Evolutionary conservation across 2,888 invertebrate species (phyloP).

Genomic region (Balanococcus diminutus): DNA sequence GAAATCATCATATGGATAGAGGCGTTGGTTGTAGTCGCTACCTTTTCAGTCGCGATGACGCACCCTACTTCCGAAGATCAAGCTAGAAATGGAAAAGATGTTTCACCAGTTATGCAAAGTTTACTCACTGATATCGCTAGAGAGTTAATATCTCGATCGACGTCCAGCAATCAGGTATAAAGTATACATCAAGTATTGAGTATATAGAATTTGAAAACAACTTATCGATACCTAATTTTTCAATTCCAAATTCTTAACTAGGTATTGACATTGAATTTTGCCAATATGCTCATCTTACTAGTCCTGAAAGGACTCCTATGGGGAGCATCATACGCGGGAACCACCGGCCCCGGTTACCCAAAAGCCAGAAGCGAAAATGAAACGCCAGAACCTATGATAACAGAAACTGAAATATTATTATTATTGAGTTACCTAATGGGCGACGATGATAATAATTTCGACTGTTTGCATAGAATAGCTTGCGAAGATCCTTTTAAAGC

Average conservation of each 20-base stretch:
- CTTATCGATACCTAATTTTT: conserved; percentile 47
- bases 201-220: neutral
- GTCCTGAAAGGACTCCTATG: conserved; percentile 82
- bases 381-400: conserved; percentile 61
- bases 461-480: conserved; percentile 77
- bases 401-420: conserved; percentile 74
- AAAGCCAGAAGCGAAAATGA: conserved; percentile 64
- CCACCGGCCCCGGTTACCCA: conserved; percentile 65
- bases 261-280: conserved; percentile 81
- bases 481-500: conserved; percentile 77
- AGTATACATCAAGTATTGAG: neutral
- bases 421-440: conserved; percentile 74
- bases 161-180: conserved; percentile 28
- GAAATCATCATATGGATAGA: neutral
- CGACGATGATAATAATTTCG: conserved; percentile 68
- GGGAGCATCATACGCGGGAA: conserved; percentile 79
- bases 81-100: conserved; percentile 14
- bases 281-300: conserved; percentile 78
- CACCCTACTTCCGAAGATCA: conserved; percentile 23
- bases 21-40: neutral
- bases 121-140: conserved; percentile 40
- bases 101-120: conserved; percentile 45
- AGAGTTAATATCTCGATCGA: conserved; percentile 46
- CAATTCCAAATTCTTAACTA: conserved; percentile 61
- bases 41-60: neutral